phyloP scores from a whole-genome alignment of 1,140 invertebrate genomes.

The Tribolium castaneum region DNA sequence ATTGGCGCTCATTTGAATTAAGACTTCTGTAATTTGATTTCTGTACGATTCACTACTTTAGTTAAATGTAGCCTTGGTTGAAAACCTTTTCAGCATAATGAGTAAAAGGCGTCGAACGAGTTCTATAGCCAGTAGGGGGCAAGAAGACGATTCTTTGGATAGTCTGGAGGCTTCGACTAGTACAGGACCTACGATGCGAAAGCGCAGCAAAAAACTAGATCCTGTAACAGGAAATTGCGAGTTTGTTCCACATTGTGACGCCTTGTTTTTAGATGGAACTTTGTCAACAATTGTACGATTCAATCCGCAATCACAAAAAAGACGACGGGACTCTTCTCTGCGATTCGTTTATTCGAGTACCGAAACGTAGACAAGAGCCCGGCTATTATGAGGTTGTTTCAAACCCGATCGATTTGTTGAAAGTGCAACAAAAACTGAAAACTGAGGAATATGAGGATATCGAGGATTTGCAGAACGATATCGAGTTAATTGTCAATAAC shows the following conservation, averaged over 20 bases:
- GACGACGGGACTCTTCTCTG: constrained; percentile 91
- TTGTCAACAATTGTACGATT: constrained; percentile 93
- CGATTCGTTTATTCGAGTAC: constrained; percentile 94
- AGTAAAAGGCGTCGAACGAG: constrained; percentile 66
- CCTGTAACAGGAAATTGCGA: constrained; percentile 55
- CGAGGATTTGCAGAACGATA: constrained; percentile 87
- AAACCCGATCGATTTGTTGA: constrained; percentile 93
- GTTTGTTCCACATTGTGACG: background rate
- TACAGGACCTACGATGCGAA: constrained; percentile 56
- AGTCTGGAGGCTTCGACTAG: constrained; percentile 60
- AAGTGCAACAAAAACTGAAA: constrained; percentile 96
- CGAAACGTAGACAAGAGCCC: constrained; percentile 90
- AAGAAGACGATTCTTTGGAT: constrained; percentile 67
- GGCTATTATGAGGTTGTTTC: constrained; percentile 91
- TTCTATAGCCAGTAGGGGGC: constrained; percentile 75
- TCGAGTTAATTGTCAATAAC: constrained; percentile 90
- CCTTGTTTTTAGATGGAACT: constrained; percentile 76
- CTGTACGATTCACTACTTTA: background rate
- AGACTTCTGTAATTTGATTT: background rate
- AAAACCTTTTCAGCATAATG: constrained; percentile 51
- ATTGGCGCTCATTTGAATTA: background rate
- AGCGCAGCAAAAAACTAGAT: constrained; percentile 61
- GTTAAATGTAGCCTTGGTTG: background rate
- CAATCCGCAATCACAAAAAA: constrained; percentile 90
- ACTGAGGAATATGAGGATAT: constrained; percentile 94